phyloP scores from a whole-genome alignment of 1,140 invertebrate species.

The Solenopsis fugax region DNA sequence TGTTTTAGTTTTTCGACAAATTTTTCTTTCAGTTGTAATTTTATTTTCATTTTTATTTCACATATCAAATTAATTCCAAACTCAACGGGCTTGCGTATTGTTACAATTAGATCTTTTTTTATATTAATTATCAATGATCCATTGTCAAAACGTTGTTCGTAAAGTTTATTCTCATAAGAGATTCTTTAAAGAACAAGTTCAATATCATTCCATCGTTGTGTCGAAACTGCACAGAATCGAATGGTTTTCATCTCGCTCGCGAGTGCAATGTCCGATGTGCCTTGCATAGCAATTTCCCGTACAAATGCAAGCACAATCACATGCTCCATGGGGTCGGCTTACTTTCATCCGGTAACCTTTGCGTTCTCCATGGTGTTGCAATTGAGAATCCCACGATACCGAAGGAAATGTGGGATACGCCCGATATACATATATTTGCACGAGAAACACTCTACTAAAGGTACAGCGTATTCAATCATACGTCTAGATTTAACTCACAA shows the following conservation, averaged over 20 bases:
- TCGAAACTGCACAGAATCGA: background rate
- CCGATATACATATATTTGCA: constrained; percentile 31
- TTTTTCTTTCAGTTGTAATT: background rate
- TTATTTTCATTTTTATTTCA: background rate
- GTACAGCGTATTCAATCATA: background rate
- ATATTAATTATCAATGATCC: background rate
- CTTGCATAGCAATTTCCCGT: constrained; percentile 56
- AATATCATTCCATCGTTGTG: background rate
- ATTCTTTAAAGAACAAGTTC: background rate
- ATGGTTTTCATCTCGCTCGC: constrained; percentile 9
- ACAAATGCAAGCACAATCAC: constrained; percentile 69
- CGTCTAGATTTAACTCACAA: background rate
- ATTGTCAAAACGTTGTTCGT: background rate
- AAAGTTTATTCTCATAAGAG: background rate
- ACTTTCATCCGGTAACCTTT: constrained; percentile 84
- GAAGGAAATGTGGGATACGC: constrained; percentile 47
- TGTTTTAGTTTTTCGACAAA: too few relatives aligned
- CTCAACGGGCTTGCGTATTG: background rate
- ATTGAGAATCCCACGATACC: constrained; percentile 69
- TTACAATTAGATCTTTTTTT: background rate
- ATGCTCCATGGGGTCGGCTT: constrained; percentile 64
- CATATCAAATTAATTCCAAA: background rate
- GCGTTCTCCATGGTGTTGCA: constrained; percentile 69
- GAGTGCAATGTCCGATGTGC: constrained; percentile 39
- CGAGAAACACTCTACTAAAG: background rate